phyloP scores from a whole-genome alignment of 2,797 vertebrate genomes.

The Meda fulgida region DNA sequence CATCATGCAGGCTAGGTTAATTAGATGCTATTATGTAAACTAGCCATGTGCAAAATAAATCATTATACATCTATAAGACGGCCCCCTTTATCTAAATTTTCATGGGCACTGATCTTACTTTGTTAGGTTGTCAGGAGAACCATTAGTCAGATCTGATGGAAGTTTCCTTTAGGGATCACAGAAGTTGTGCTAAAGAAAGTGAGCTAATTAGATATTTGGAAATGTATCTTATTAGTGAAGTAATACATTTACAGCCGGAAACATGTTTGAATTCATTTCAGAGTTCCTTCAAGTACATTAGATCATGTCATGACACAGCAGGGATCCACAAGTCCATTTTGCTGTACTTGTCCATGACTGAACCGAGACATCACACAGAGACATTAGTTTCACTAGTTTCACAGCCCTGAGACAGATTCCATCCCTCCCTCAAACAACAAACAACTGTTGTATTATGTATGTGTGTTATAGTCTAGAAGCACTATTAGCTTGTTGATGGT shows the following conservation, averaged over 20 bases:
- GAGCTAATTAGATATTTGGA: neutral
- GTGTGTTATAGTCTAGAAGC: constrained; percentile 18
- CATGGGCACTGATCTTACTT: constrained; percentile 58
- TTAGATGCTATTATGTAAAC: constrained; percentile 73
- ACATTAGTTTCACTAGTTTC: constrained; percentile 23
- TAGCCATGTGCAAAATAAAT: constrained; percentile 69
- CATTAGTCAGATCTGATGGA: constrained; percentile 49
- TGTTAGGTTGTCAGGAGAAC: constrained; percentile 59
- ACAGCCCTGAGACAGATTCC: constrained; percentile 26
- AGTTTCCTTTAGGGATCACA: constrained; percentile 34
- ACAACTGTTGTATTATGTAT: constrained; percentile 42
- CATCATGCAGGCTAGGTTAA: constrained; percentile 67
- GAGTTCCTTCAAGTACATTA: constrained; percentile 19
- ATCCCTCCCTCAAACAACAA: constrained; percentile 21
- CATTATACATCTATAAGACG: constrained; percentile 60
- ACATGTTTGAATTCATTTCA: constrained; percentile 8
- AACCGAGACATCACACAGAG: constrained; percentile 13
- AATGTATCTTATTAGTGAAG: neutral
- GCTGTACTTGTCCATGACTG: constrained; percentile 12
- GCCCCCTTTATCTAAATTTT: constrained; percentile 65
- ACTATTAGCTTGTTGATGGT: constrained; percentile 8
- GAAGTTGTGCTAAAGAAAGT: constrained; percentile 48
- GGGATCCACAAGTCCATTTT: constrained; percentile 17
- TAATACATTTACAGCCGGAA: constrained; percentile 15
- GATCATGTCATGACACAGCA: neutral